phyloP scores from a whole-genome alignment of 2,797 vertebrate genomes.

The Yasuhikotakia modesta region DNA sequence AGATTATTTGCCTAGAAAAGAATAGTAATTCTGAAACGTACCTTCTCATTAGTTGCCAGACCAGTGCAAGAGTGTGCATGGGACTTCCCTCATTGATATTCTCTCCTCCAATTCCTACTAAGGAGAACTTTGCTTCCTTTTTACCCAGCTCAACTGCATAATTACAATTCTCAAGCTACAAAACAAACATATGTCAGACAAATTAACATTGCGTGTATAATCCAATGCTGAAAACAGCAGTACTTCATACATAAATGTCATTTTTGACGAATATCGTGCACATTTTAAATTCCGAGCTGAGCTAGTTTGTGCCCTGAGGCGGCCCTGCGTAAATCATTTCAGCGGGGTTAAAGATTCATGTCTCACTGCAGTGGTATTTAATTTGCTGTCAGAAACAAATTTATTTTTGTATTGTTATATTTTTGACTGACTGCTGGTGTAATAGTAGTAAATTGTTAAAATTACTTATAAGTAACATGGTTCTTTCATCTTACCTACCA shows the following conservation, averaged over 20 bases:
- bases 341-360: constrained; percentile 15
- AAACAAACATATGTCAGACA: constrained; percentile 47
- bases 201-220: constrained; percentile 33
- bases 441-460: not conserved
- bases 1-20: no score
- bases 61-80: constrained; percentile 88
- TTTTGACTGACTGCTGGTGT: not conserved
- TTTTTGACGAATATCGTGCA: constrained; percentile 10
- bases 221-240: constrained; percentile 15
- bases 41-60: constrained; percentile 99
- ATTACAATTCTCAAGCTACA: constrained; percentile 96
- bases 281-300: not conserved
- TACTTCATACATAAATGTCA: constrained; percentile 16
- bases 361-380: not conserved
- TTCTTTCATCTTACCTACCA: not conserved
- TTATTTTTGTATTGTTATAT: not conserved
- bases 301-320: not conserved
- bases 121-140: constrained; percentile 87
- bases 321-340: constrained; percentile 25
- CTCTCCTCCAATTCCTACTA: constrained; percentile 93
- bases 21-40: constrained; percentile 59
- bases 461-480: not conserved
- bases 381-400: constrained; percentile 16
- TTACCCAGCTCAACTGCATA: constrained; percentile 92
- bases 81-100: constrained; percentile 89